Base-by-base conservation (phyloP, 2,888 invertebrate genomes). In the Tridacna crocea region DNA sequence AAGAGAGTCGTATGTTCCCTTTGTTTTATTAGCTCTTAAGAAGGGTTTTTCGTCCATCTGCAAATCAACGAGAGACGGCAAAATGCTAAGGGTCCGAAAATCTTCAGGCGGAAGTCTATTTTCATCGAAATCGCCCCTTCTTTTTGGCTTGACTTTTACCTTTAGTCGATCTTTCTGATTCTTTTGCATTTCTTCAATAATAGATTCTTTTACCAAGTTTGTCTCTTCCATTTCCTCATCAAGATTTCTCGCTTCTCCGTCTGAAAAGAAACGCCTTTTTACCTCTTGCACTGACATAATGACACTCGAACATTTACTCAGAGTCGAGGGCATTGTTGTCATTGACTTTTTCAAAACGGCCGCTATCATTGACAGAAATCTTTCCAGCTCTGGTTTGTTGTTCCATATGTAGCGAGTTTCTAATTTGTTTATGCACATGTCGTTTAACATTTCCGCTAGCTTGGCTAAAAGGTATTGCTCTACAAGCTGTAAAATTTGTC, bases 1-100 rank as follows among this genome's bases (percentile, higher is more conserved):
- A 0, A 96, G 95, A 91, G 95, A 95, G 6, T 95, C 91, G 92
- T 97, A 97, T 0, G 95, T 95, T 26, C 97, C 97, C 74, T 96
- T 93, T 0, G 95, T 93, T 75, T 96, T 95, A 90, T 96, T 96
- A 0, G 96, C 95, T 27, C 96, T 94, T 22, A 96, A 88, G 91
- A 95, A 96, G 0, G 95, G 94, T 19, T 90, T 82, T 10, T 88
- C 83, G 46, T 88, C 88, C 11, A 83, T 72, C 0, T 92, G 87
- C 24, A 95, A 81, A 79, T 95, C 95, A 15, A 89, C 83, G 4
- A 80, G 66, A 0, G 84, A 89, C 4, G 95, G 95, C 46, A 93
- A 81, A 1, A 89, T 83, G 15, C 84, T 65, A 17, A 89, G 65
- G 17, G 83, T 27, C 55, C 83, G 75, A 73, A 88, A 89, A 36